phyloP scores from a whole-genome alignment of 1,140 invertebrate species.

The Sitodiplosis mosellana region DNA sequence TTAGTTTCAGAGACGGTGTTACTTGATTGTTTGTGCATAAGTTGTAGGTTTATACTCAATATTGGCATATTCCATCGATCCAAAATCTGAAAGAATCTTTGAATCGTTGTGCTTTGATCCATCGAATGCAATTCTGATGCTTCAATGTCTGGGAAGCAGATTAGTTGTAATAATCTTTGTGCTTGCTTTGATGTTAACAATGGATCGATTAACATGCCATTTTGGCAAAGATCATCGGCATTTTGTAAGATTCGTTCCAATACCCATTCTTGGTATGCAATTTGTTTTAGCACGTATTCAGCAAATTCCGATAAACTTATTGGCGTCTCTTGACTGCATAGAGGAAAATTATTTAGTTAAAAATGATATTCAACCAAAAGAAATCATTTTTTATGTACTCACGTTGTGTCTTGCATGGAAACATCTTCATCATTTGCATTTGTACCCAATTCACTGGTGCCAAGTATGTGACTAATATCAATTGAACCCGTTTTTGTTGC shows the following conservation, averaged over 20 bases:
- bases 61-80: slow-evolving; percentile 97
- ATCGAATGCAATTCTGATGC: slow-evolving; percentile 53
- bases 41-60: slow-evolving; percentile 84
- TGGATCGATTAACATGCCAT: slow-evolving; percentile 75
- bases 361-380: too few species aligned
- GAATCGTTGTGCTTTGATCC: slow-evolving; percentile 64
- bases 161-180: slow-evolving; percentile 80
- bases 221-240: slow-evolving; percentile 73
- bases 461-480: slow-evolving; percentile 57
- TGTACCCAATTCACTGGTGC: slow-evolving; percentile 50
- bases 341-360: neutral
- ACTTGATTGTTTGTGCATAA: slow-evolving; percentile 79
- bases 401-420: slow-evolving; percentile 49
- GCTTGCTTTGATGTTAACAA: slow-evolving; percentile 76
- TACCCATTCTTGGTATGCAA: slow-evolving; percentile 93
- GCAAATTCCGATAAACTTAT: slow-evolving; percentile 67
- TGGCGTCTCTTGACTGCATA: neutral
- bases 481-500: slow-evolving; percentile 9
- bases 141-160: slow-evolving; percentile 78
- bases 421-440: slow-evolving; percentile 44
- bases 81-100: slow-evolving; percentile 47
- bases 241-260: slow-evolving; percentile 83
- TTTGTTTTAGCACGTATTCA: slow-evolving; percentile 74
- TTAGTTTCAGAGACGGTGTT: slow-evolving; percentile 43
- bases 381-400: too few species aligned